Conservation (phyloP, 2,797 vertebrate species). For the Takifugu rubripes region DNA sequence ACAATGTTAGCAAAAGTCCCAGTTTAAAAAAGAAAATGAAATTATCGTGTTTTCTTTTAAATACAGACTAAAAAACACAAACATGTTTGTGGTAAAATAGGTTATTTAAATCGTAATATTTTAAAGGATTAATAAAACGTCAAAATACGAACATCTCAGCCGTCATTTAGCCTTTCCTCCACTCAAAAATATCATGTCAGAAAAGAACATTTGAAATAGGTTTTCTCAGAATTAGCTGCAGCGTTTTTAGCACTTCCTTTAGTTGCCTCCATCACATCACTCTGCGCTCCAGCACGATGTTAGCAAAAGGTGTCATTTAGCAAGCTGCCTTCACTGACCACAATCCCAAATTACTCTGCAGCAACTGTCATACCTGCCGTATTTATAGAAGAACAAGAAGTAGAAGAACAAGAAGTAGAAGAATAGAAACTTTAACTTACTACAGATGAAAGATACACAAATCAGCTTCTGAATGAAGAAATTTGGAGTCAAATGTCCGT, state of each 20-base stretch:
- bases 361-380: background rate
- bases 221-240: background rate
- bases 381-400: background rate
- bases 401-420: no score
- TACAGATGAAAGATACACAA: no score
- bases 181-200: background rate
- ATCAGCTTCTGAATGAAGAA: background rate
- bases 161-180: no score
- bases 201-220: background rate
- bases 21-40: background rate
- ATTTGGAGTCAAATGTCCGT: background rate
- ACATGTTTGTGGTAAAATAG: no score
- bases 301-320: conserved; percentile 17
- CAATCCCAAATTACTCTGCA: conserved; percentile 30
- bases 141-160: no score
- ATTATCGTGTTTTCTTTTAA: background rate
- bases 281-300: background rate
- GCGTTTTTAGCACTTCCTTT: conserved; percentile 16
- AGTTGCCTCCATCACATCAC: conserved; percentile 1
- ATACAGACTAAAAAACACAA: background rate
- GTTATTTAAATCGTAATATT: no score
- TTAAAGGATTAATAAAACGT: no score
- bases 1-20: no score
- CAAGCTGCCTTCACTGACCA: conserved; percentile 31
- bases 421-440: no score